A percentile compares a stretch with the other conserved stretches of the same genome.
Conservation (phyloP, 2,113 vertebrate species). For the Zosterops lateralis region DNA sequence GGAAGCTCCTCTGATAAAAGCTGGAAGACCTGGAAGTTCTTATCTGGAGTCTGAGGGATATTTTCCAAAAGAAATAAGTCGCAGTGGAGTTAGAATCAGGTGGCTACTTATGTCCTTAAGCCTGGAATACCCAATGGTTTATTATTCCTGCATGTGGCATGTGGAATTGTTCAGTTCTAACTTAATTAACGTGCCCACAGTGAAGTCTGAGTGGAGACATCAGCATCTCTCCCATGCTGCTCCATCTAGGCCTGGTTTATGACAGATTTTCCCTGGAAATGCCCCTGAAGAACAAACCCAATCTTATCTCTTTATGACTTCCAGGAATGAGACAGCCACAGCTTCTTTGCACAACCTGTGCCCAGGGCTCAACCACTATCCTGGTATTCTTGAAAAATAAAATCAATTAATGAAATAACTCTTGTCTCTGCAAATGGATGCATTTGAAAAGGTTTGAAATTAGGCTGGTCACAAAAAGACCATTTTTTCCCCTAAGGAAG, state of each 20-base stretch:
- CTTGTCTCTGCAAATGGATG: no score
- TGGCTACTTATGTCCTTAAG: neutral
- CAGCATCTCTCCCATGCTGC: neutral
- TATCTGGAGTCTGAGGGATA: neutral
- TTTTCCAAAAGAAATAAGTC: neutral
- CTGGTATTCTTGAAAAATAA: neutral
- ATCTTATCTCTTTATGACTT: neutral
- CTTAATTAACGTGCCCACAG: neutral
- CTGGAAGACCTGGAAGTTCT: neutral
- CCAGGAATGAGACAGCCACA: neutral
- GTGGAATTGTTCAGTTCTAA: neutral
- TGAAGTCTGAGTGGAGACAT: neutral
- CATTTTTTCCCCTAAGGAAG: neutral
- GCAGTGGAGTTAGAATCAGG: neutral
- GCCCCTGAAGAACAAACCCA: neutral
- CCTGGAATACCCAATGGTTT: neutral
- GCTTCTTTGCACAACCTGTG: neutral
- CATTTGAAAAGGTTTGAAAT: neutral
- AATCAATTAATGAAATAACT: no score
- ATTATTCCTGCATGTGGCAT: neutral
- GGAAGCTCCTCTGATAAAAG: slow-evolving; percentile 28
- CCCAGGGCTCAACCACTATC: neutral
- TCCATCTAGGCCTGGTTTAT: neutral
- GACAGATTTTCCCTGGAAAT: neutral
- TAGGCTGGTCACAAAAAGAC: neutral